Conservation (phyloP, 2,888 invertebrate genomes). For the Drosophila infuscata region DNA sequence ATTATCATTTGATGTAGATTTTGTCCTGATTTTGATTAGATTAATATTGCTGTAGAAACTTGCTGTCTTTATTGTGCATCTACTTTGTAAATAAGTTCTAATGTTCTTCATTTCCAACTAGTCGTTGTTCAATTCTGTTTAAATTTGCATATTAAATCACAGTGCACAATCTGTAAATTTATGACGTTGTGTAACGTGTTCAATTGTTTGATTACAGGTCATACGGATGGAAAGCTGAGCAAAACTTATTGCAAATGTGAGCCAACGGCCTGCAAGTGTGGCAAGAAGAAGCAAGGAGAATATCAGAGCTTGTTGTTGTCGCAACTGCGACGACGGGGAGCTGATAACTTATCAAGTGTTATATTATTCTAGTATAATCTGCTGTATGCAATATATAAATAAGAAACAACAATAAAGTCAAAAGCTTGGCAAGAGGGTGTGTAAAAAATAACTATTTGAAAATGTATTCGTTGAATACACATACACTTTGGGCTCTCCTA, state of each 20-base stretch:
- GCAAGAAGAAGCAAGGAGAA: constrained; percentile 40
- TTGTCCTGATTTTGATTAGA: neutral
- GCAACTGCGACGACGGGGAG: constrained; percentile 55
- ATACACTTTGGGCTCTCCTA: neutral
- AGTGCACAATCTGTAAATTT: neutral
- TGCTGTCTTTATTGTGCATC: too few relatives aligned
- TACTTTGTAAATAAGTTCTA: neutral
- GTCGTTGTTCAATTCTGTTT: neutral
- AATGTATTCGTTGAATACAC: neutral
- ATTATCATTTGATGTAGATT: neutral
- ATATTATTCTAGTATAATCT: constrained; percentile 63
- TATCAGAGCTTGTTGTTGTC: constrained; percentile 57
- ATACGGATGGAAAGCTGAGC: constrained; percentile 50
- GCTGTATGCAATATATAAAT: constrained; percentile 26
- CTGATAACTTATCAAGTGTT: constrained; percentile 76
- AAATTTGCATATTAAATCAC: neutral
- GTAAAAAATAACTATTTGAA: neutral
- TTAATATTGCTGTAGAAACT: neutral
- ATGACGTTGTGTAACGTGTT: neutral
- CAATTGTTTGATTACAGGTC: constrained; percentile 47
- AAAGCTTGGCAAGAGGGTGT: constrained; percentile 30
- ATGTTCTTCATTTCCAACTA: neutral
- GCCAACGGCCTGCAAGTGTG: constrained; percentile 76
- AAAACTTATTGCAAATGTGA: constrained; percentile 75
- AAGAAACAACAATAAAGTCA: constrained; percentile 27